Conservation (phyloP, 2,888 invertebrate genomes). For the Myopa testacea region DNA sequence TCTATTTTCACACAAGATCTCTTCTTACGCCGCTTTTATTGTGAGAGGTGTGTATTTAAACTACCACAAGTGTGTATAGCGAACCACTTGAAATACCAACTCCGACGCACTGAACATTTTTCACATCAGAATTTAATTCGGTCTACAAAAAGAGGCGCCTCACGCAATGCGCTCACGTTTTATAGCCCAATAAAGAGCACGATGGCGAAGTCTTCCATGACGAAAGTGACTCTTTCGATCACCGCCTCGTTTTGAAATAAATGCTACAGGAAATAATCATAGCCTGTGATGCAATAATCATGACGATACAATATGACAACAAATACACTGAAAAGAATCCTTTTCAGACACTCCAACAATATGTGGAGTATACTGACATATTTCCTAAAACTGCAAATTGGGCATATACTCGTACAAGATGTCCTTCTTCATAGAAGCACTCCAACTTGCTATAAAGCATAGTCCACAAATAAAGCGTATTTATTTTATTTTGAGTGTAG, state of each 20-base stretch:
- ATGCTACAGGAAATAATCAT: conserved; percentile 31
- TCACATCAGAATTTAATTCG: conserved; percentile 59
- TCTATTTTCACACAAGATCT: no score
- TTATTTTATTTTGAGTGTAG: no score
- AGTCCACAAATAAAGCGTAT: no score
- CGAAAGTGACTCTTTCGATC: conserved; percentile 31
- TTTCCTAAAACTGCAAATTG: no score
- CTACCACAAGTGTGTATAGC: no score
- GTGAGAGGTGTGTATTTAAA: no score
- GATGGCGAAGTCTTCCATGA: conserved; percentile 42
- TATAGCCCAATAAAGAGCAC: conserved; percentile 56
- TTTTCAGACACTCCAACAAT: no score
- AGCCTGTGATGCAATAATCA: conserved; percentile 27
- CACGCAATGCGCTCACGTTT: conserved; percentile 62
- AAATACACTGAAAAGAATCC: conserved; percentile 7
- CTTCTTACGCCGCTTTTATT: no score
- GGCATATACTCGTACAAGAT: no score
- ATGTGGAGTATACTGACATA: no score
- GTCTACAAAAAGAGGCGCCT: conserved; percentile 61
- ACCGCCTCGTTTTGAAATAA: conserved; percentile 20
- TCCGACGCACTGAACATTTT: conserved; percentile 64
- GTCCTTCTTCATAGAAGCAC: no score
- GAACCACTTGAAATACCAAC: conserved; percentile 18
- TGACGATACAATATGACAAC: conserved; percentile 22
- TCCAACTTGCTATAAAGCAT: no score